Evolutionary conservation across 2,113 vertebrate species (phyloP).

Genomic region (Mastomys coucha): DNA sequence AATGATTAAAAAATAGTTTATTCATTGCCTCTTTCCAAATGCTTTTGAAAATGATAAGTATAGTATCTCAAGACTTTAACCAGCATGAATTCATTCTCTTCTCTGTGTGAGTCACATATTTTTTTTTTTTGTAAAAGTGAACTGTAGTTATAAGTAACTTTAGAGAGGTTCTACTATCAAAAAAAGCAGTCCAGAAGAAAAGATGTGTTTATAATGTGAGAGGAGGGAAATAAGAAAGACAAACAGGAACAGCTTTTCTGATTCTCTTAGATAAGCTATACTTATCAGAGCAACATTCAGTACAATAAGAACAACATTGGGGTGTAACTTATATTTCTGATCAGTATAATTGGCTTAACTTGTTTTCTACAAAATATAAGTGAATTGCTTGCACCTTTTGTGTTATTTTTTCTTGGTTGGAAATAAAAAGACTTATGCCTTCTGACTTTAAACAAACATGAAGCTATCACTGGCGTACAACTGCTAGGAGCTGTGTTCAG

Average conservation of each 20-base stretch:
- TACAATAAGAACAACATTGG: slow-evolving; percentile 11
- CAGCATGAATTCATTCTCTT: slow-evolving; percentile 22
- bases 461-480: background rate
- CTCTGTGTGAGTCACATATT: slow-evolving; percentile 8
- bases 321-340: slow-evolving; percentile 47
- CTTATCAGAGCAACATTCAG: slow-evolving; percentile 4
- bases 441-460: slow-evolving; percentile 43
- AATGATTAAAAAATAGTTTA: slow-evolving; percentile 45
- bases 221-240: slow-evolving; percentile 54
- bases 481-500: background rate
- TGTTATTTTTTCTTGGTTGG: slow-evolving; percentile 7
- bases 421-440: slow-evolving; percentile 29
- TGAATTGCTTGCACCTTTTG: background rate
- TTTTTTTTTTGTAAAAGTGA: slow-evolving; percentile 44
- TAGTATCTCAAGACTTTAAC: background rate
- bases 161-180: slow-evolving; percentile 47
- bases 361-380: slow-evolving; percentile 61
- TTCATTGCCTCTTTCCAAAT: slow-evolving; percentile 41
- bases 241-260: slow-evolving; percentile 22
- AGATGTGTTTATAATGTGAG: slow-evolving; percentile 8
- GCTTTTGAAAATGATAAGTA: background rate
- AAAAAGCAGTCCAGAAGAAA: background rate
- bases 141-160: slow-evolving; percentile 31
- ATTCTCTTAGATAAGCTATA: slow-evolving; percentile 50
- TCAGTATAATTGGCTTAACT: background rate